phyloP scores from a whole-genome alignment of 2,113 vertebrate species.

The Turnix velox region DNA sequence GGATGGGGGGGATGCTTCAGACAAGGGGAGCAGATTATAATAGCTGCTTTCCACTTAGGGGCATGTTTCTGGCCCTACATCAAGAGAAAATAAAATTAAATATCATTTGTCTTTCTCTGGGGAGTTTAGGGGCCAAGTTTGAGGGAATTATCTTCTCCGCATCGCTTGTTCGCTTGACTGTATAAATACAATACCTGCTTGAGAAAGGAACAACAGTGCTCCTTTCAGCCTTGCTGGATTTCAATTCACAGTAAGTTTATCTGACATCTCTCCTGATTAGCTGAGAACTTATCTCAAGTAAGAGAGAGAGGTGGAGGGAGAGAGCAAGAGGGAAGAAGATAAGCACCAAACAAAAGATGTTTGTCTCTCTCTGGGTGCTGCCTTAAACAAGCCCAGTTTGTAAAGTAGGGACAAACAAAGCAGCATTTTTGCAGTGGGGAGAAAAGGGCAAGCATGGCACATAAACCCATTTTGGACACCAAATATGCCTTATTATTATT shows the following conservation, averaged over 20 bases:
- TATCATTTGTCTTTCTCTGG: slow-evolving; percentile 57
- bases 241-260: slow-evolving; percentile 57
- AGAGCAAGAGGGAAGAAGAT: background rate
- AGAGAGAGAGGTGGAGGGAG: background rate
- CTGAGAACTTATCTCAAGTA: slow-evolving; percentile 42
- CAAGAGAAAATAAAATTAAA: slow-evolving; percentile 51
- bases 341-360: slow-evolving; percentile 49
- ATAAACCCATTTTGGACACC: background rate
- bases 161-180: slow-evolving; percentile 43
- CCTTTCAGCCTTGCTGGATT: slow-evolving; percentile 42
- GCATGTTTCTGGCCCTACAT: slow-evolving; percentile 30
- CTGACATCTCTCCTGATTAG: slow-evolving; percentile 45
- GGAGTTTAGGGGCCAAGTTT: slow-evolving; percentile 35
- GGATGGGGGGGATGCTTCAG: background rate
- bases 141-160: slow-evolving; percentile 48
- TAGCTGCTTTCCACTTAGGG: background rate
- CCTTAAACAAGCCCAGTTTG: background rate
- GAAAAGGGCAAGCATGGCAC: background rate
- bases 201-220: slow-evolving; percentile 37
- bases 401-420: background rate
- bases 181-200: slow-evolving; percentile 60
- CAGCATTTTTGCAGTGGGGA: background rate
- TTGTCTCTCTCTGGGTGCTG: slow-evolving; percentile 19
- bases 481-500: background rate
- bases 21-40: background rate